Evolutionary conservation across 2,113 vertebrate genomes (phyloP).

Genomic region (Amphilophus citrinellus): DNA sequence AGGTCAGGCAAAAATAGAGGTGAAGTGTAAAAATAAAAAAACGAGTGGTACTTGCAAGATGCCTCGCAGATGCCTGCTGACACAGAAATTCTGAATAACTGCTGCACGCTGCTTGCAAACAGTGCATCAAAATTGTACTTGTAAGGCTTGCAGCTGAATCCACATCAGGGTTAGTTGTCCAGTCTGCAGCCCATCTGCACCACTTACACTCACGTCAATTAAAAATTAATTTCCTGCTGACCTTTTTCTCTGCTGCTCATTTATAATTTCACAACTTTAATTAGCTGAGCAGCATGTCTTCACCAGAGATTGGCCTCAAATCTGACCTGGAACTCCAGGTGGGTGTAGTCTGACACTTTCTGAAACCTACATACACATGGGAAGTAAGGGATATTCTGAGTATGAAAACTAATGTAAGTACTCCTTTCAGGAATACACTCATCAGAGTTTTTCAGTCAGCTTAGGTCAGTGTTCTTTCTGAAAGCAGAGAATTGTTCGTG

Average conservation of each 20-base stretch:
- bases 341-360: neutral
- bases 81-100: neutral
- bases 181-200: constrained; percentile 5
- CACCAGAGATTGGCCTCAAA: neutral
- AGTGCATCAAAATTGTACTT: neutral
- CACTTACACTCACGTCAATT: neutral
- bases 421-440: neutral
- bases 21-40: constrained; percentile 20
- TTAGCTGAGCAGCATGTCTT: constrained; percentile 13
- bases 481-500: no score
- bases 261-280: constrained; percentile 30
- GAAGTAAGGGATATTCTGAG: neutral
- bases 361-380: neutral
- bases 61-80: constrained; percentile 23
- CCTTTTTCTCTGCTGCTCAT: constrained; percentile 14
- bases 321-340: constrained; percentile 6
- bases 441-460: no score
- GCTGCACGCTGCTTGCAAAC: neutral
- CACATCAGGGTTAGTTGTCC: neutral
- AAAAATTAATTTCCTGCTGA: constrained; percentile 28
- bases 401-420: neutral
- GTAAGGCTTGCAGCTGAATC: neutral
- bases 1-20: constrained; percentile 20
- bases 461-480: no score
- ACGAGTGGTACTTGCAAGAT: neutral